These are phyloP conservation scores for Prorops nasuta DNA, from an alignment of 1,140 invertebrate species.

Conservation along the genomic window DNA sequence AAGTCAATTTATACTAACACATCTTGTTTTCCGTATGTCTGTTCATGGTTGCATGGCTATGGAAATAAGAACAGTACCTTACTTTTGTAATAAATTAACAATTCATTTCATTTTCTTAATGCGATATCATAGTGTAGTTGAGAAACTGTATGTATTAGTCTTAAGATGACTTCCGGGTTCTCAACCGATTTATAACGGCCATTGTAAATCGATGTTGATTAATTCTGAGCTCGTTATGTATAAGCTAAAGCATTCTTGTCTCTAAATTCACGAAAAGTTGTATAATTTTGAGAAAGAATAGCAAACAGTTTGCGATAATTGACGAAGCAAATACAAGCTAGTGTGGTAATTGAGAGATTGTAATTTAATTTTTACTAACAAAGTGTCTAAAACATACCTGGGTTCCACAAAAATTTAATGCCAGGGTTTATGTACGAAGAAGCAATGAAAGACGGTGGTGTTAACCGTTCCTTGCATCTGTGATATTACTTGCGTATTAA, in stretches of 20 bases:
- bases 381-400: conserved; percentile 31
- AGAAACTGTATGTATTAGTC: not conserved
- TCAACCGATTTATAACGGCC: conserved; percentile 20
- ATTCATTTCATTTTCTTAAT: not conserved
- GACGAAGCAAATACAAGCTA: not conserved
- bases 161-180: conserved; percentile 5
- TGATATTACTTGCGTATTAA: conserved; percentile 56
- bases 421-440: conserved; percentile 30
- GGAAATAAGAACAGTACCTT: too few relatives aligned
- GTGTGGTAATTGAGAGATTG: conserved; percentile 24
- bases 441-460: conserved; percentile 31
- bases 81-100: too few relatives aligned
- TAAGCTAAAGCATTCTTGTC: too few relatives aligned
- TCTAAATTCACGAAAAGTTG: too few relatives aligned
- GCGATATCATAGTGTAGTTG: not conserved
- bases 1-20: too few relatives aligned
- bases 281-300: too few relatives aligned
- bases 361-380: conserved; percentile 48
- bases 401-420: conserved; percentile 21
- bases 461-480: conserved; percentile 42
- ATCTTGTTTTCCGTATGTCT: too few relatives aligned
- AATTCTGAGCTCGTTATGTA: too few relatives aligned
- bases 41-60: too few relatives aligned
- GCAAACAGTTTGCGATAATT: not conserved
- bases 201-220: conserved; percentile 18